Evolutionary conservation across 92 coral and sea anemone species (phyloP).

Genomic region (Phenganax stokvisi): DNA sequence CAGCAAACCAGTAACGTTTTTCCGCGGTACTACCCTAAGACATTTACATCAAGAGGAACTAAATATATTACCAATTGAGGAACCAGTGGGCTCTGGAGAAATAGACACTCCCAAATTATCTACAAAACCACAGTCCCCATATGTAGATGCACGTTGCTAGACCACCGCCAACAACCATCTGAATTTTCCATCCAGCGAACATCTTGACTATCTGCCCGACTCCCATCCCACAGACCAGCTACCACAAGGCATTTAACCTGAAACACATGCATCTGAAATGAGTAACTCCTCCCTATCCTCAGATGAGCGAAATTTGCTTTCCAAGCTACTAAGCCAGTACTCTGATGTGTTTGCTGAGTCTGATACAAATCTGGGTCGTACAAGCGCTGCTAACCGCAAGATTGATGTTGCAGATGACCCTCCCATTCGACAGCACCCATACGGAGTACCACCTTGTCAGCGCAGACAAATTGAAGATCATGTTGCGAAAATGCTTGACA

Average conservation of each 20-base stretch:
- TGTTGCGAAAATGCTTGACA: constrained; percentile 39
- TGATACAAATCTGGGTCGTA: constrained; percentile 24
- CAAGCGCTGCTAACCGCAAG: constrained; percentile 10
- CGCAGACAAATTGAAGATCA: constrained; percentile 28
- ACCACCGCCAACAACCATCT: no score
- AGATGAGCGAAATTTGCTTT: not conserved
- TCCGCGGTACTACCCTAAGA: constrained; percentile 3
- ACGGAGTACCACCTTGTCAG: constrained; percentile 8
- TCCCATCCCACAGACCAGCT: not conserved
- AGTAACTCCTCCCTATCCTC: not conserved
- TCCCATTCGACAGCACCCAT: constrained; percentile 26
- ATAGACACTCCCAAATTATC: no score
- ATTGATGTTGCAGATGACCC: constrained; percentile 27
- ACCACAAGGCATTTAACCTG: not conserved
- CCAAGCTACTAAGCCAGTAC: constrained; percentile 2
- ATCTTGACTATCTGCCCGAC: not conserved
- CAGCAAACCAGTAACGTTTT: constrained; percentile 24
- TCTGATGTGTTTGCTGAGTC: constrained; percentile 27
- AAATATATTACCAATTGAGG: not conserved
- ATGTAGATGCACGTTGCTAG: no score
- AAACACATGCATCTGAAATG: no score
- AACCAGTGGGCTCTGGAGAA: no score
- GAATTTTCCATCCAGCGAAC: no score
- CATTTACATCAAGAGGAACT: not conserved
- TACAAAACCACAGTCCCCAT: no score